Evolutionary conservation across 2,113 vertebrate species (phyloP), one percentile per base, ranked within the genome.

Genomic region (Syrrhaptes paradoxus): DNA sequence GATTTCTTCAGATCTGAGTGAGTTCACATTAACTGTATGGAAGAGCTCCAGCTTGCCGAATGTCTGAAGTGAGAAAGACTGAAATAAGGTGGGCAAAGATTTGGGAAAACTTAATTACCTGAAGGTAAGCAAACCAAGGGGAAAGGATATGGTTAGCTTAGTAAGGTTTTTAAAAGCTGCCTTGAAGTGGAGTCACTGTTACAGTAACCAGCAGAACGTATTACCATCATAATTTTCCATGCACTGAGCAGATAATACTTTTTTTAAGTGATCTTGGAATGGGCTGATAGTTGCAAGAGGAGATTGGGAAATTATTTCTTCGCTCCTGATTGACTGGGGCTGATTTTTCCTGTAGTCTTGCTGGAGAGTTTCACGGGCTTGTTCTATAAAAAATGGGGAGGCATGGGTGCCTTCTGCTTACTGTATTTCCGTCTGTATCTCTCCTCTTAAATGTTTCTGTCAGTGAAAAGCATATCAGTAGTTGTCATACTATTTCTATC

Each of bases 221-320:
- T 78, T 88, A 45, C 32, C 31, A 45, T 43, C 41, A 90, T 46
- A 17, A 26, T 82, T 89, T 87, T 79, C 91, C 77, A 51, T 32
- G 43, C 79, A 65, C 65, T 59, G 70, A 87, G 28, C 51, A 87
- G 61, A 41, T 70, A 87, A 85, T 89, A 32, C 36, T 70, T 72
- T 68, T 89, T 76, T 52, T 34, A 91, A 77, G 48, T 74, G 73
- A 34, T 68, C 38, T 91, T 34, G 70, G 66, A 89, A 85, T 61
- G 45, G 66, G 13, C 14, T 81, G 28, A n/a, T 66, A 71, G 70
- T 52, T 93, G 82, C 70, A 72, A 89, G 72, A 89, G 48, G 87
- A 82, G 58, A 89, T n/a, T 65, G 45, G n/a, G 52, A 89, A 95
- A 31, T 87, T 89, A 95, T 65, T 87, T n/a, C 51, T 86, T 91